These are phyloP conservation scores for Fragum fragum DNA, from an alignment of 2,888 invertebrate species.

Conservation along the genomic window DNA sequence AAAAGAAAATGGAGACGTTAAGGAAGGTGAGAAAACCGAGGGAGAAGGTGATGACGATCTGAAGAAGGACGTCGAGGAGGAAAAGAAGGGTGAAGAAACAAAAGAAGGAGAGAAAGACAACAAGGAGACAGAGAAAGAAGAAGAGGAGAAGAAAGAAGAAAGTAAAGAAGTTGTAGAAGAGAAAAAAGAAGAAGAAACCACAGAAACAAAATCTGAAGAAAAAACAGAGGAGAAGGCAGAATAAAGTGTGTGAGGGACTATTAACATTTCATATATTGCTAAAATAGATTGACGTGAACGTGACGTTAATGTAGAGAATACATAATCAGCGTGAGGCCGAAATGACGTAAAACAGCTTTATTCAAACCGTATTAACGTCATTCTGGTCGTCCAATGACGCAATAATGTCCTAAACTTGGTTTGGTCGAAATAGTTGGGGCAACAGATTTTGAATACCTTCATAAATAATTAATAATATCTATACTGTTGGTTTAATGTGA, in stretches of 20 bases:
- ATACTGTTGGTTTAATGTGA: too few species aligned
- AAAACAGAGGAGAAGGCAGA: slow-evolving; percentile 43
- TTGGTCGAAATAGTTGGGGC: too few species aligned
- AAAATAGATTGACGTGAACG: background rate
- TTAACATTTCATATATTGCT: slow-evolving; percentile 9
- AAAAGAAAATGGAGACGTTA: slow-evolving; percentile 68
- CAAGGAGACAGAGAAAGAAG: slow-evolving; percentile 61
- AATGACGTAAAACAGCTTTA: too few species aligned
- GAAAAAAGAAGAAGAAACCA: slow-evolving; percentile 57
- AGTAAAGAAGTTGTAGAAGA: slow-evolving; percentile 55
- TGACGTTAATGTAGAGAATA: too few species aligned
- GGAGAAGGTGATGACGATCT: slow-evolving; percentile 59
- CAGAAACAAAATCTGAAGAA: slow-evolving; percentile 39
- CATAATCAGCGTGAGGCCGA: too few species aligned
- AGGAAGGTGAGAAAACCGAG: slow-evolving; percentile 69
- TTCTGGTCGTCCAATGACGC: too few species aligned
- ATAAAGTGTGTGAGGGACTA: slow-evolving; percentile 38
- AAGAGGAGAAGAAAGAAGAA: slow-evolving; percentile 57
- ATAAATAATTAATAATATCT: too few species aligned
- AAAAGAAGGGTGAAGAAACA: slow-evolving; percentile 61
- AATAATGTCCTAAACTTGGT: too few species aligned
- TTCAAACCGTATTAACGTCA: too few species aligned
- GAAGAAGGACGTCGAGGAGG: slow-evolving; percentile 62
- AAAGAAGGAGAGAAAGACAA: slow-evolving; percentile 61
- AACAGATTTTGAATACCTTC: too few species aligned